Evolutionary conservation across 1,140 invertebrate species (phyloP), one percentile per base, ranked within the genome.

Genomic region (Temnothorax curvispinosus): DNA sequence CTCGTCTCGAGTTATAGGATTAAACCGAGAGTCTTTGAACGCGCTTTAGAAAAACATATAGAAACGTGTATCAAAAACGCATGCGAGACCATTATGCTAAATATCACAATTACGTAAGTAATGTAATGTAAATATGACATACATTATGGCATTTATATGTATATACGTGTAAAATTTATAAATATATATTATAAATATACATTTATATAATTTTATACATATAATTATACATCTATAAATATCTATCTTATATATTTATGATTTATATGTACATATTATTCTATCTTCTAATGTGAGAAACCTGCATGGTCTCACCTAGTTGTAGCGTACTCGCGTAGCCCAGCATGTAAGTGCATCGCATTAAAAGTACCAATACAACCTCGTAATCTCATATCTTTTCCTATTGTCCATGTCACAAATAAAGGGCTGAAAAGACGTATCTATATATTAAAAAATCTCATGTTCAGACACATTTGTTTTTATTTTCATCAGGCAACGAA

Each of bases 351-450:
- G 94, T 98, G 98, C 97, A 99, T 98, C 54, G 99, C 98, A 95
- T 98, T 99, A 93, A 99, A 99, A 76, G 98, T 99, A 84, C 98
- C 98, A 94, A 99, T 99, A 94, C 98, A 99, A n/a, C 98, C 98
- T 87, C 98, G 96, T 85, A 99, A 96, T 80, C 98, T 96, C 94
- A 97, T 97, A 93, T 99, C 99, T 94, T 98, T 98, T 21, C 99
- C 99, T 93, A 98, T 98, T 94, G 98, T 98, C 99, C 99, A 99
- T 81, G 99, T 99, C 44, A 99, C 99, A 97, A 99, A 99, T 92
- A 99, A 96, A 71, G 99, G 99, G 96, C 99, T 99, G 96, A 84
- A 97, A 97, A 95, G 32, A 84, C 8, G 65, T n/a, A 74, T 47
- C 27, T 47, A n/a, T 47, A 75, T 84, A 62, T 5, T 5, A 41